Evolutionary conservation across 2,888 invertebrate species (phyloP), one percentile per base, ranked within the genome.

Genomic region (Cryptocephalus primarius): DNA sequence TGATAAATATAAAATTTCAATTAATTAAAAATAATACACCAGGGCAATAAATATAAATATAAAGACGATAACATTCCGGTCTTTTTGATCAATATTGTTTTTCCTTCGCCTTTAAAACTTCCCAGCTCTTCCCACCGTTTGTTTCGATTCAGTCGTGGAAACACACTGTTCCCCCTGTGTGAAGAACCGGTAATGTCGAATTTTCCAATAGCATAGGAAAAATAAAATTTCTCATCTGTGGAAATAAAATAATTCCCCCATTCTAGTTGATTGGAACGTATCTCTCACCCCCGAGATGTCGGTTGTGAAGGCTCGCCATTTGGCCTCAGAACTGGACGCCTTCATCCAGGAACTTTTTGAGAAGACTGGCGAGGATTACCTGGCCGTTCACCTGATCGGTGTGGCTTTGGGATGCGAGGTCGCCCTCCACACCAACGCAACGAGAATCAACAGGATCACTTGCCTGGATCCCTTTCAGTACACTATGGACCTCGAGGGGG

Each of bases 301-400:
- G 9, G 32, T 46, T 39, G 39, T 13, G 34, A 38, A 43, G 42
- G 46, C 45, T 33, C 45, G 43, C 31, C 34, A 43, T n/a, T 43
- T 45, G n/a, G 51, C 50, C 13, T 12, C 38, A 31, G 43, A 46
- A 31, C 40, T 57, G 12, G 50, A 47, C 2, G 53, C 53, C 31
- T 57, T 57, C 46, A 48, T 56, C 32, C 33, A 32, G 12, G 48
- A 42, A 14, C 36, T 57, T 11, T 52, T 52, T 36, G 48, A 44
- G 33, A 53, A 51, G 48, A 56, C 55, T 13, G 51, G 45, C 8
- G 55, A 56, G 45, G 42, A 48, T 34, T 54, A 52, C 48, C 48
- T 57, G 43, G 51, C 56, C 43, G 50, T 55, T 47, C 57, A 56
- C 47, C 42, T 57, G 44, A 52, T 58, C 3, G 56, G 55, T n/a